A percentile compares a stretch with the other conserved stretches of the same genome.
These are phyloP conservation scores for Thalassophryne amazonica DNA, from an alignment of 2,797 vertebrate species.

Conservation along the genomic window DNA sequence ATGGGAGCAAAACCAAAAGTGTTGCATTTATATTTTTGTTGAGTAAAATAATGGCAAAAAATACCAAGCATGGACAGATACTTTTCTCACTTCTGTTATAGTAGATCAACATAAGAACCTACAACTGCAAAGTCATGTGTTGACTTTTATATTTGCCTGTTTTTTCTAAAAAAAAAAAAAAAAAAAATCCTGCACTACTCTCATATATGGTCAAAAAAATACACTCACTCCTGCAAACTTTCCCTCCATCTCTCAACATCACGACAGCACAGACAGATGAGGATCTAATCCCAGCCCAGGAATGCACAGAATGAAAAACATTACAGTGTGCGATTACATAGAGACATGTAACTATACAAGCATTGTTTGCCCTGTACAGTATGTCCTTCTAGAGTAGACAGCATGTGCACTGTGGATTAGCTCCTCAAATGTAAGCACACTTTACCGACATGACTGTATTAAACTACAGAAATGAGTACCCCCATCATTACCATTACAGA, in stretches of 20 bases:
- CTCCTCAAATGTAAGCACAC: not conserved
- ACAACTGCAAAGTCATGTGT: too few species aligned
- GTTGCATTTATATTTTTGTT: too few species aligned
- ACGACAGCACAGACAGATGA: slow-evolving; percentile 35
- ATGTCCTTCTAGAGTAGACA: too few species aligned
- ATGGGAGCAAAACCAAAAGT: too few species aligned
- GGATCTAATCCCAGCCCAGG: slow-evolving; percentile 47
- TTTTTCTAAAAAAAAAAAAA: slow-evolving; percentile 1
- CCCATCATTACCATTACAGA: not conserved
- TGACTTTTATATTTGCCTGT: not conserved
- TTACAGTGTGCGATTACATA: slow-evolving; percentile 30
- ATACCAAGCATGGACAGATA: too few species aligned
- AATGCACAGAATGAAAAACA: slow-evolving; percentile 62
- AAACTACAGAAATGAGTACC: not conserved
- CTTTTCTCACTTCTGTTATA: too few species aligned
- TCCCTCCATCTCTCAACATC: not conserved
- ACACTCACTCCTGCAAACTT: not conserved
- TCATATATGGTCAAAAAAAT: slow-evolving; percentile 4
- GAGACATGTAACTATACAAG: slow-evolving; percentile 17
- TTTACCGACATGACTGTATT: not conserved
- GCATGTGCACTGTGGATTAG: not conserved
- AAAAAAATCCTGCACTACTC: too few species aligned
- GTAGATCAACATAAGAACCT: too few species aligned
- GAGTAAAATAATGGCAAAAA: too few species aligned
- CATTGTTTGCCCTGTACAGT: not conserved